These are phyloP conservation scores for Sterrhoptilus dennistouni DNA, from an alignment of 2,113 vertebrate genomes.

Conservation along the genomic window DNA sequence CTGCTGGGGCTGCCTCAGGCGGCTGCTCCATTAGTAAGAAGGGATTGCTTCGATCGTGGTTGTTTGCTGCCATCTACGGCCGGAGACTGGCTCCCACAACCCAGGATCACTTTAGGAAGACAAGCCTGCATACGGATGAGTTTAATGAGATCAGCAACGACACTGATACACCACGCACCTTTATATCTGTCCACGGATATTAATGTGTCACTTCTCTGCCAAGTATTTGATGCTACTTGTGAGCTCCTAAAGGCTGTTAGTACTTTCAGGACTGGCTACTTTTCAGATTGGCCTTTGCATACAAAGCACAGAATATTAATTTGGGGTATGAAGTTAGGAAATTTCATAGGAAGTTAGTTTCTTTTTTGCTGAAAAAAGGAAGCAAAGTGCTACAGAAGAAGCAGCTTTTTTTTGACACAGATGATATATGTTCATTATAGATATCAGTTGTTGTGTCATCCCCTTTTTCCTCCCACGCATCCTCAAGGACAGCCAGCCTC, in stretches of 20 bases:
- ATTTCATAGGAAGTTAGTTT: not conserved
- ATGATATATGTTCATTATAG: not conserved
- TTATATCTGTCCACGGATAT: not conserved
- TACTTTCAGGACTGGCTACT: not conserved
- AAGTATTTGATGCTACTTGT: not conserved
- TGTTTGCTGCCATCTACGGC: slow-evolving; percentile 64
- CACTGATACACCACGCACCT: rapidly evolving
- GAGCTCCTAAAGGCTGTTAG: not conserved
- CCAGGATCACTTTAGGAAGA: not conserved
- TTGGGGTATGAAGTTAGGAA: not conserved
- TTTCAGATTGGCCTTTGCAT: not conserved
- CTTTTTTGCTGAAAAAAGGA: not conserved
- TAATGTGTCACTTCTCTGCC: not conserved
- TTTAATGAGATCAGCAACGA: not conserved
- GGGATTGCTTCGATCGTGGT: not conserved
- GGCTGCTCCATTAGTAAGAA: not conserved
- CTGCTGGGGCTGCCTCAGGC: not conserved
- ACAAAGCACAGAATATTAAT: not conserved
- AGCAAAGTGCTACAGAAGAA: rapidly evolving
- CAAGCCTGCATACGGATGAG: not conserved
- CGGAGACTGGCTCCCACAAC: not conserved
- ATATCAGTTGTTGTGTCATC: not conserved
- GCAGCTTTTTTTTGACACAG: not conserved
- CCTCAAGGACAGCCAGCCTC: not conserved
- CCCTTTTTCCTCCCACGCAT: not conserved